Evolutionary conservation across 2,797 vertebrate species (phyloP), one percentile per base, ranked within the genome.

Genomic region (Merluccius polli): DNA sequence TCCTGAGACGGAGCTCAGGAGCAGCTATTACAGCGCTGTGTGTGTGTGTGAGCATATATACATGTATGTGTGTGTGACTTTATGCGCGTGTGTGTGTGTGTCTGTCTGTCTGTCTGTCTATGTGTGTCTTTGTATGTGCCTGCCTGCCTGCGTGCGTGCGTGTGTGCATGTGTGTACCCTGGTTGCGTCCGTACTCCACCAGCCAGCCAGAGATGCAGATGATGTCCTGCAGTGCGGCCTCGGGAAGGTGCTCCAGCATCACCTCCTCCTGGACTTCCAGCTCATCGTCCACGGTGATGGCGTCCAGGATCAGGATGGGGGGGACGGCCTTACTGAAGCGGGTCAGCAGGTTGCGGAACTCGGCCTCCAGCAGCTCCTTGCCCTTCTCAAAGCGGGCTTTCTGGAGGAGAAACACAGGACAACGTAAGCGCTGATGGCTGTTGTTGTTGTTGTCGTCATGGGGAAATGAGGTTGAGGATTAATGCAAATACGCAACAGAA

Each of bases 321-420:
- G 96, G 96, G 1, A 98, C 96, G 0, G 96, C 94, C 77, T 98
- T 98, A 27, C 96, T 98, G 92, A 98, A 95, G 59, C 97, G 94
- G 0, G 95, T 96, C 92, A 99, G 92, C 70, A 98, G 90, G 84
- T 94, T 95, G 70, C 97, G 95, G 84, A 98, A 98, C 91, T 99
- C 98, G 0, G 94, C 95, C 73, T 99, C 98, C 89, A 99, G 89
- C 0, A 96, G 96, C 82, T 99, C 97, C 78, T 99, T 99, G 0
- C 97, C 98, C 70, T 94, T 94, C 87, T 99, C 98, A 73, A 98
- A 99, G 4, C 97, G 94, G 0, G 95, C 95, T 95, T 99, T 99
- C 98, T 99, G 89, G 73, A 73, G 41, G 32, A 74, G 0, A 21
- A 65, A 27, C 59, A 27, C 4, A 30, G 24, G 65, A 31, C 27